phyloP scores from a whole-genome alignment of 2,888 invertebrate genomes.

The Julus scandinavius region DNA sequence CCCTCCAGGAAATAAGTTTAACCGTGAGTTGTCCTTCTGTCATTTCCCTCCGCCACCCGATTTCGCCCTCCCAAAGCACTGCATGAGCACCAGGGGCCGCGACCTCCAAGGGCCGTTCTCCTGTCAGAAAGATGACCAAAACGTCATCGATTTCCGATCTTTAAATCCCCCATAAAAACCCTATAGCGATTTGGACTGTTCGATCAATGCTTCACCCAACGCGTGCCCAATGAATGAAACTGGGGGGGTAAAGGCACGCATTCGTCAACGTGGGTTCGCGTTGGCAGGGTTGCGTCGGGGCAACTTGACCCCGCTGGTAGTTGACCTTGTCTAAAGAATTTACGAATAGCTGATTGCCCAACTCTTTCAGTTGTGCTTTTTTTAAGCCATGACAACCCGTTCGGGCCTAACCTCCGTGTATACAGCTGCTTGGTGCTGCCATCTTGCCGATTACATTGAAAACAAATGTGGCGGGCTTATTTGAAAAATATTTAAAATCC shows the following conservation, averaged over 20 bases:
- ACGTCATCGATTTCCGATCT: constrained; percentile 2
- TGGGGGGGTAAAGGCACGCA: neutral
- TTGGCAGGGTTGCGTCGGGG: neutral
- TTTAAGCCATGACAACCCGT: constrained; percentile 43
- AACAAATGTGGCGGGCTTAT: neutral
- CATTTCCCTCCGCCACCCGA: neutral
- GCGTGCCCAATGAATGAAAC: neutral
- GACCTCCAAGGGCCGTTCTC: neutral
- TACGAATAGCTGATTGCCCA: constrained; percentile 31
- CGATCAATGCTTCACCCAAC: neutral
- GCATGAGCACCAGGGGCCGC: neutral
- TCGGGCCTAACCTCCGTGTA: neutral
- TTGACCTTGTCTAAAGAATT: constrained; percentile 38
- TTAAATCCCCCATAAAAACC: constrained; percentile 25
- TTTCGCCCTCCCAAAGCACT: neutral
- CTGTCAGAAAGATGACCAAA: neutral
- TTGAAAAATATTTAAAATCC: neutral
- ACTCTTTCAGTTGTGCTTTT: neutral
- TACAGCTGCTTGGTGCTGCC: neutral
- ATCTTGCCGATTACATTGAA: neutral
- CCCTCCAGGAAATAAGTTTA: constrained; percentile 39
- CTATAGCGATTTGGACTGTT: neutral
- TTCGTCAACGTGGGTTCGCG: neutral
- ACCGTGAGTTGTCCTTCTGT: constrained; percentile 26
- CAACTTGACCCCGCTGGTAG: constrained; percentile 25